Percentiles rank a stretch among this genome's conserved stretches.
phyloP scores from a whole-genome alignment of 1,140 invertebrate species.

The Drosophila tsacasi region DNA sequence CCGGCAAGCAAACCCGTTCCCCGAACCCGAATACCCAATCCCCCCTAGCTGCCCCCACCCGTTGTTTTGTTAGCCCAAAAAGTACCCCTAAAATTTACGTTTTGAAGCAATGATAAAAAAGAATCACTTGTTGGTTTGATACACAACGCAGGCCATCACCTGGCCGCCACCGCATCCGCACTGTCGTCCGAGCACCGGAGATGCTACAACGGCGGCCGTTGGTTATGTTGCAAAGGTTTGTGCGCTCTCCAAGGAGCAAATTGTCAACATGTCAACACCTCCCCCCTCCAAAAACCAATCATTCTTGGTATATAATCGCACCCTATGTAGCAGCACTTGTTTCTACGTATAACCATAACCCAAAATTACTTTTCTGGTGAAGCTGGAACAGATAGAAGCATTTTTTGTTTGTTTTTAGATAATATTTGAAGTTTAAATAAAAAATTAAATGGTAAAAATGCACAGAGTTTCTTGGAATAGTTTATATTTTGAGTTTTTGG shows the following conservation, averaged over 20 bases:
- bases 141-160: conserved; percentile 62
- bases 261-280: conserved; percentile 27
- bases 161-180: conserved; percentile 36
- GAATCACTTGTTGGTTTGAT: conserved; percentile 55
- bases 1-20: background rate
- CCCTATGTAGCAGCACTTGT: conserved; percentile 43
- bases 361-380: conserved; percentile 6
- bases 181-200: conserved; percentile 61
- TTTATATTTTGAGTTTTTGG: background rate
- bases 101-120: conserved; percentile 40
- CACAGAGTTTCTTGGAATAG: too few species aligned
- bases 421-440: background rate
- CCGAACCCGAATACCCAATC: background rate
- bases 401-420: background rate
- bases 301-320: conserved; percentile 52
- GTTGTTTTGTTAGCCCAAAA: conserved; percentile 46
- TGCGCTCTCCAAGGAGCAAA: conserved; percentile 53
- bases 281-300: conserved; percentile 18
- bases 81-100: conserved; percentile 35
- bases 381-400: background rate
- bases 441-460: background rate
- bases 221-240: conserved; percentile 73
- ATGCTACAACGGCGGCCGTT: conserved; percentile 62
- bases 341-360: conserved; percentile 30
- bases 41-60: conserved; percentile 12